A percentile compares a stretch with the other conserved stretches of the same genome.
Conservation (phyloP, 2,888 invertebrate species). For the Meta bourneti region DNA sequence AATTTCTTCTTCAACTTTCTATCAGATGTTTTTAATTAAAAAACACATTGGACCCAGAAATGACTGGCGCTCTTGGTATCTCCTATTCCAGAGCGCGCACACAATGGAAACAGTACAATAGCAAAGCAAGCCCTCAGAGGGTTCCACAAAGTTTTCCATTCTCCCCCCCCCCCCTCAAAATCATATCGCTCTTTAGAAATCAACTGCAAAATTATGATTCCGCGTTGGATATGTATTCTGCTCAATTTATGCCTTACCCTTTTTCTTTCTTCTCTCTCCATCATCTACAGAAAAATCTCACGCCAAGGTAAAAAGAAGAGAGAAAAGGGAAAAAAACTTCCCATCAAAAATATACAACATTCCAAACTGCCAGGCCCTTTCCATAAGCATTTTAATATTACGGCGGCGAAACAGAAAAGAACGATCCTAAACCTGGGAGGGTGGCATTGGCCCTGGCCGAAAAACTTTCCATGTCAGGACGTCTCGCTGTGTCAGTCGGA, state of each 20-base stretch:
- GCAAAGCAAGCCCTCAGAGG: too few relatives aligned
- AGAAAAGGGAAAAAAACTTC: not conserved
- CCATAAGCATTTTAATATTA: constrained; percentile 67
- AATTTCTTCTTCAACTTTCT: too few relatives aligned
- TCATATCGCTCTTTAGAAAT: not conserved
- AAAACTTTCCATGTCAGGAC: constrained; percentile 11
- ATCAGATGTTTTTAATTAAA: too few relatives aligned
- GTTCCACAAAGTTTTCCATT: not conserved
- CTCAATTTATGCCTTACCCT: constrained; percentile 40
- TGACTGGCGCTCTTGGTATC: too few relatives aligned
- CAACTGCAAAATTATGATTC: constrained; percentile 18
- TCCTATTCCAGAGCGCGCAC: too few relatives aligned
- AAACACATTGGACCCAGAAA: too few relatives aligned
- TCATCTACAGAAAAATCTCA: not conserved
- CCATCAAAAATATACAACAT: constrained; percentile 41
- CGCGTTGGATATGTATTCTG: not conserved
- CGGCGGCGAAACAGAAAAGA: constrained; percentile 55
- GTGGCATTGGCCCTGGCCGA: constrained; percentile 14
- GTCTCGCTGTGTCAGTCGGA: constrained; percentile 66
- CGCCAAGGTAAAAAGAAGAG: not conserved
- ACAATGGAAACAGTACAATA: too few relatives aligned
- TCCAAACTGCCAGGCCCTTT: constrained; percentile 56
- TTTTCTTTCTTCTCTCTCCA: constrained; percentile 5
- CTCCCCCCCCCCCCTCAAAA: not conserved
- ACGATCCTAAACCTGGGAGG: constrained; percentile 9